A percentile compares a stretch with the other conserved stretches of the same genome.
phyloP scores from a whole-genome alignment of 2,113 vertebrate species.

The Oxyruncus cristatus region DNA sequence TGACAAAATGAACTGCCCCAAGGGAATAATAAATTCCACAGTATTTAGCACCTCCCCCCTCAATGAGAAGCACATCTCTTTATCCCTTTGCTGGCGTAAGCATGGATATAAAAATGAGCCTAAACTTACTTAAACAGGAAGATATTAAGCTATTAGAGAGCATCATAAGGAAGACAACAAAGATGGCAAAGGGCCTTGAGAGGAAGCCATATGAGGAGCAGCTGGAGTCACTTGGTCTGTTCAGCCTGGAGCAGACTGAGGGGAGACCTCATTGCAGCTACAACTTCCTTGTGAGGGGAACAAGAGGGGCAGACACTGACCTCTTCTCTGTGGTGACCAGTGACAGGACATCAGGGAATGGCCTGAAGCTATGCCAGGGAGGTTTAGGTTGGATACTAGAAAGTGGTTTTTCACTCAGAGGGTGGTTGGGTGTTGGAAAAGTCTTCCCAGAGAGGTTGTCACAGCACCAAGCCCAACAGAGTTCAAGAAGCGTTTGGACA shows the following conservation, averaged over 20 bases:
- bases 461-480: background rate
- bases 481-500: background rate
- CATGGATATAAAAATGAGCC: background rate
- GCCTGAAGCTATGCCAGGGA: background rate
- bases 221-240: background rate
- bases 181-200: background rate
- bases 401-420: background rate
- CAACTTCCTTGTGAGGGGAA: background rate
- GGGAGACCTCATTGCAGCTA: background rate
- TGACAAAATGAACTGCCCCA: background rate
- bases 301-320: background rate
- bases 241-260: background rate
- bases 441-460: background rate
- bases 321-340: background rate
- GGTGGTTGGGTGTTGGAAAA: background rate
- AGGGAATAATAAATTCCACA: background rate
- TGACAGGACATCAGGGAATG: background rate
- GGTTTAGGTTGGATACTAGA: background rate
- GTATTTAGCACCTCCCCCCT: background rate
- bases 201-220: background rate
- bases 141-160: background rate
- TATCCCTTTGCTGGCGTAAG: background rate
- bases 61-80: background rate
- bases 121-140: background rate
- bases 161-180: background rate